These are phyloP conservation scores for Netelia fuscicornis DNA, from an alignment of 2,888 invertebrate species.

Conservation along the genomic window DNA sequence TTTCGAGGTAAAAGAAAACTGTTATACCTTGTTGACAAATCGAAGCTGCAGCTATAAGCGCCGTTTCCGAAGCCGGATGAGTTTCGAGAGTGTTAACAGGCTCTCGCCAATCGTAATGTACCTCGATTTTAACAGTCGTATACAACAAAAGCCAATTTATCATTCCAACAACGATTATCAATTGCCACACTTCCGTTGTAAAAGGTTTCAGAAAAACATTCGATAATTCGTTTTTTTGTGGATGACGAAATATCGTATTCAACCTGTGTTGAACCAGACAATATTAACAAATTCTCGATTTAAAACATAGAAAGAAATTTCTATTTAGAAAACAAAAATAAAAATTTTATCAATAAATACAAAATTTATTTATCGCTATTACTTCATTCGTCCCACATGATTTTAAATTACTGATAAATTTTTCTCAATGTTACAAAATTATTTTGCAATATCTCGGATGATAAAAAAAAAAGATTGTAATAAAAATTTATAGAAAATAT, in stretches of 20 bases:
- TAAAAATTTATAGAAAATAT: background rate
- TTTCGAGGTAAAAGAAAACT: background rate
- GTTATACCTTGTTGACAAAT: slow-evolving; percentile 85
- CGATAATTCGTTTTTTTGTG: slow-evolving; percentile 87
- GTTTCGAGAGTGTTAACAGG: slow-evolving; percentile 62
- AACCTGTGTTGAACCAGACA: slow-evolving; percentile 7
- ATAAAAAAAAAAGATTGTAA: too few species aligned
- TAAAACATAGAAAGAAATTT: background rate
- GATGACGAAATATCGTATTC: slow-evolving; percentile 83
- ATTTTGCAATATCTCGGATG: too few species aligned
- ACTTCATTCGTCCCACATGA: too few species aligned
- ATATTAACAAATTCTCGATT: background rate
- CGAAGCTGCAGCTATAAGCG: slow-evolving; percentile 84
- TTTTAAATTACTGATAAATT: too few species aligned
- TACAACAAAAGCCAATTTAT: slow-evolving; percentile 75
- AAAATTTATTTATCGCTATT: background rate
- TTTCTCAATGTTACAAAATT: too few species aligned
- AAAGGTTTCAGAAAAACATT: slow-evolving; percentile 89
- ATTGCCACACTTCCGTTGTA: slow-evolving; percentile 86
- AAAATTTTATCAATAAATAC: background rate
- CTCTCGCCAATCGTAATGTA: slow-evolving; percentile 52
- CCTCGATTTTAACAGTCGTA: slow-evolving; percentile 70
- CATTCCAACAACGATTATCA: slow-evolving; percentile 82
- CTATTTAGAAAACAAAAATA: background rate
- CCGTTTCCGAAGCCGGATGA: slow-evolving; percentile 74